Percentiles rank a stretch among this genome's conserved stretches.
Conservation (phyloP, 2,113 vertebrate species). For the Microtus pennsylvanicus region DNA sequence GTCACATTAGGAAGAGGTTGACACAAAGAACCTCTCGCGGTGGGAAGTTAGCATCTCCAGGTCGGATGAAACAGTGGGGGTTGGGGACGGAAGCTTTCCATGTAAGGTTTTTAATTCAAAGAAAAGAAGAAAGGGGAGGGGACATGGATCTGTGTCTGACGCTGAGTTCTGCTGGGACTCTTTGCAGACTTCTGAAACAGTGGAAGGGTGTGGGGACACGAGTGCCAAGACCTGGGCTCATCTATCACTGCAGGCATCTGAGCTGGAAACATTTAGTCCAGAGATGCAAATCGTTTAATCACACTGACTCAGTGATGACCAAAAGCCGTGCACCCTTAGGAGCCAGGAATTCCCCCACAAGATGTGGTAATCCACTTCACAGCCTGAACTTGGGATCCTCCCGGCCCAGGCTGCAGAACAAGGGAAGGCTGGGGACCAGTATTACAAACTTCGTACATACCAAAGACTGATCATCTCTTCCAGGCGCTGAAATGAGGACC, state of each 20-base stretch:
- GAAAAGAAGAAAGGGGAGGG: constrained; percentile 36
- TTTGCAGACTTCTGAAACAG: constrained; percentile 57
- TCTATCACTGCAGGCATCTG: constrained; percentile 23
- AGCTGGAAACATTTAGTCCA: constrained; percentile 66
- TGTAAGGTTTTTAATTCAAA: constrained; percentile 57
- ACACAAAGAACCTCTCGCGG: neutral
- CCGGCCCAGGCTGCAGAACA: neutral
- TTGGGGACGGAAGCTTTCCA: constrained; percentile 41
- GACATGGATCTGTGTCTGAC: constrained; percentile 9
- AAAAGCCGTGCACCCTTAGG: constrained; percentile 64
- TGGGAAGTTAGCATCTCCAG: constrained; percentile 49
- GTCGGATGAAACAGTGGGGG: constrained; percentile 26
- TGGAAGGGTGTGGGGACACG: neutral
- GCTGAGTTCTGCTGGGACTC: constrained; percentile 29
- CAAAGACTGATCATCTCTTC: constrained; percentile 47
- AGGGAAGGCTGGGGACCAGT: neutral
- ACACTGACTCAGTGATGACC: constrained; percentile 58
- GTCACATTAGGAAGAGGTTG: neutral
- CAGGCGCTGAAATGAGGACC: constrained; percentile 38
- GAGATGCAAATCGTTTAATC: constrained; percentile 78
- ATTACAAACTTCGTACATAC: constrained; percentile 40
- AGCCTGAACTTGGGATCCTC: constrained; percentile 58
- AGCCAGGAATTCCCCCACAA: constrained; percentile 68
- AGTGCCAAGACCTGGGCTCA: constrained; percentile 34
- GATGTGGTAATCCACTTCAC: constrained; percentile 70